Percentiles rank a stretch among this genome's conserved stretches.
phyloP scores from a whole-genome alignment of 1,140 invertebrate species.

The Drosophila watanabei region DNA sequence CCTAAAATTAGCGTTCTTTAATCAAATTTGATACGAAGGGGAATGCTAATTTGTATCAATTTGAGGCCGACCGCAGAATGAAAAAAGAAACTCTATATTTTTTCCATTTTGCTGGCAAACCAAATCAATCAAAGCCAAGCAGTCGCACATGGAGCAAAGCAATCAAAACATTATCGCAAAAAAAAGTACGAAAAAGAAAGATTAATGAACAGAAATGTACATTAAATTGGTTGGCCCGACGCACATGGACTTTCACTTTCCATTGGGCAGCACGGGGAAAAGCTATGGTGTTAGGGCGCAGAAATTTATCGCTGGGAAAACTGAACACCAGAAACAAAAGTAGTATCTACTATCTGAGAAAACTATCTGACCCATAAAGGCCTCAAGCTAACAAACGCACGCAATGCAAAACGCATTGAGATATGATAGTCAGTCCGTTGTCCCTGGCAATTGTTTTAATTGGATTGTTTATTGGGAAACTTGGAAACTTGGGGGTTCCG shows the following conservation, averaged over 20 bases:
- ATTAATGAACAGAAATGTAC: constrained; percentile 76
- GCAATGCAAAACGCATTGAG: constrained; percentile 70
- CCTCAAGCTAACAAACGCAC: constrained; percentile 30
- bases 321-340: constrained; percentile 28
- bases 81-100: constrained; percentile 26
- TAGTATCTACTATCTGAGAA: constrained; percentile 20
- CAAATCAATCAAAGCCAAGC: constrained; percentile 48
- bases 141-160: constrained; percentile 58
- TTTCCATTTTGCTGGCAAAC: constrained; percentile 33
- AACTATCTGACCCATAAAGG: constrained; percentile 17
- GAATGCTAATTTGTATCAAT: constrained; percentile 58
- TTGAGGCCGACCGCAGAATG: constrained; percentile 37
- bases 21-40: constrained; percentile 52
- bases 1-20: constrained; percentile 38
- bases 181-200: constrained; percentile 49
- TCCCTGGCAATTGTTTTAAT: constrained; percentile 80
- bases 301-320: constrained; percentile 29
- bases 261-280: constrained; percentile 25
- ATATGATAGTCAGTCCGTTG: constrained; percentile 33
- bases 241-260: constrained; percentile 68
- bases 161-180: constrained; percentile 65
- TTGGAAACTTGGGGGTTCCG: neutral
- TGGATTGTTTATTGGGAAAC: constrained; percentile 71
- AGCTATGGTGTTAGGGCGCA: constrained; percentile 25
- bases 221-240: constrained; percentile 54